These are phyloP conservation scores for Drosophila teissieri DNA, from an alignment of 1,140 invertebrate species.

Conservation along the genomic window DNA sequence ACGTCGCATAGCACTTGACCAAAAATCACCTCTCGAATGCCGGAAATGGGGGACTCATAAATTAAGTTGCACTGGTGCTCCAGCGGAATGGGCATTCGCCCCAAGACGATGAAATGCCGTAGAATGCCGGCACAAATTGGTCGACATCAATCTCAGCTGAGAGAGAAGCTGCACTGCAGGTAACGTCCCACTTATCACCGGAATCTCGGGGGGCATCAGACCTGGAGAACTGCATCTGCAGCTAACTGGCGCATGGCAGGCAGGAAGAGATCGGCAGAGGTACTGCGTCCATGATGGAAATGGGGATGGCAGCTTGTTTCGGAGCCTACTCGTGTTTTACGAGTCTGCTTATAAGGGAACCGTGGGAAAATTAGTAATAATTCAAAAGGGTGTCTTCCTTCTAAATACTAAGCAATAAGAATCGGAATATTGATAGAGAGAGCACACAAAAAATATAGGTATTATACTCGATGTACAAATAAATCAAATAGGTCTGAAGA, in stretches of 20 bases:
- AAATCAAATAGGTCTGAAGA: too few relatives aligned
- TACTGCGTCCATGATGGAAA: conserved; percentile 7
- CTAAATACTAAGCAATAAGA: too few relatives aligned
- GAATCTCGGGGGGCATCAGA: conserved; percentile 12
- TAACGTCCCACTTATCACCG: conserved; percentile 62
- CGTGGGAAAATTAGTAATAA: not conserved
- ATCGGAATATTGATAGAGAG: too few relatives aligned
- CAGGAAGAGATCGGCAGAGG: conserved; percentile 9
- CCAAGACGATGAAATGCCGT: conserved; percentile 72
- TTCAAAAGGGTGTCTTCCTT: too few relatives aligned
- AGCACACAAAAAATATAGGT: too few relatives aligned
- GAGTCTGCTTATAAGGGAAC: conserved; percentile 42
- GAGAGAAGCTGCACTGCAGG: conserved; percentile 56
- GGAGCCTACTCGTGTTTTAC: conserved; percentile 36
- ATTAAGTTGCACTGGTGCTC: conserved; percentile 59
- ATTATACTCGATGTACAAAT: too few relatives aligned
- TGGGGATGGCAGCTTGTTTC: conserved; percentile 7
- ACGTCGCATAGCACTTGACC: conserved; percentile 39
- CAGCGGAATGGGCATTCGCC: conserved; percentile 39
- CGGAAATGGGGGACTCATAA: conserved; percentile 45
- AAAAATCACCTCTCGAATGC: conserved; percentile 25
- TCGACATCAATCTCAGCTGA: conserved; percentile 72
- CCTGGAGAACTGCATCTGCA: conserved; percentile 39
- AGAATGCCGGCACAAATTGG: conserved; percentile 71
- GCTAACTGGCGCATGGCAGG: conserved; percentile 54